Base-by-base conservation (phyloP, 2,888 invertebrate species). In the Sminthurinus aureus region DNA sequence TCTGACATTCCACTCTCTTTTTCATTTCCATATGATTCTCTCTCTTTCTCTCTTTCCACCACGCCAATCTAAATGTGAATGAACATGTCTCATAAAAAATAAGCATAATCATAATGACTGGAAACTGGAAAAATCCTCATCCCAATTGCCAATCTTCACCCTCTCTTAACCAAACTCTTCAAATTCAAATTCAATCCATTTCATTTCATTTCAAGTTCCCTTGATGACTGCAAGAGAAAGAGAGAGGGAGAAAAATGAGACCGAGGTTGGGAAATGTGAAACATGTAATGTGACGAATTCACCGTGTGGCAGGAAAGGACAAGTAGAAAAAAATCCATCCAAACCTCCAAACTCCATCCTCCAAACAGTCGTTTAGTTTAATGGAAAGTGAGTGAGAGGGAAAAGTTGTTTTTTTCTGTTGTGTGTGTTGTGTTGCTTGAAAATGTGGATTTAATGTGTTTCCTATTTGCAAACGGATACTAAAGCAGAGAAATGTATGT, bases 121-220 rank as follows among this genome's bases (percentile, higher is more conserved):
- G 38, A 78, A 58, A 38, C 3, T 1, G 38, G 6, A 38, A 38
- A 38, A 38, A 58, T 58, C 58, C 58, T 6, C 2, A 6, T 58
- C 58, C 58, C 2, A 13, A 58, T 58, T 18, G 4, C 58, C 58
- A 58, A 71, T 71, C 71, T 71, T 24, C 71, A 71, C 71, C 24
- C 71, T 71, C 71, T 71, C 69, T 71, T 71, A 71, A 71, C 71
- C 71, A 75, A 85, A 87, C 38, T 38, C 38, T 38, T 4, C 84
- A 83, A 87, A 87, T 87, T 85, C 85, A 85, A 85, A 86, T 87
- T 84, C 85, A 85, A 86, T 85, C 86, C 87, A 87, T 86, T 87
- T 85, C 85, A 83, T 81, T 79, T 79, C 38, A 38, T 1, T 38
- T 38, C 38, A 38, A 38, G 74, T 84, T 84, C 84, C 83, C 79